Evolutionary conservation across 30 jellyfish, hydroid and myxozoan genomes (phyloP), one percentile per base, ranked within the genome.

Genomic region (Aurelia aurita complex sp. Pacific): DNA sequence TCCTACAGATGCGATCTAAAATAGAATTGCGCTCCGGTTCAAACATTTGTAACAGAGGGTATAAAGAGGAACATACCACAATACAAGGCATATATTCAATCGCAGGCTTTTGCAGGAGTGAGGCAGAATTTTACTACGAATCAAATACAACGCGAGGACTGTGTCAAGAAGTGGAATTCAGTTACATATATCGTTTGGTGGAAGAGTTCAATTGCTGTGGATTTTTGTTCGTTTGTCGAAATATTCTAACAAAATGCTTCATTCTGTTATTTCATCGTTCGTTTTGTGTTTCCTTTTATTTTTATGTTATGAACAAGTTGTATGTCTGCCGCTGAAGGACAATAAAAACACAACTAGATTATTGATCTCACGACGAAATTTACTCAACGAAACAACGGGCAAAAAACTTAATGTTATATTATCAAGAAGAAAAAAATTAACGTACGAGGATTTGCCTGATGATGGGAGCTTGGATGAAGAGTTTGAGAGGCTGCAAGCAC

Each of bases 391-490:
- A 55, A 57, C 19, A 42, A 35, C 60, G 64, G 29, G 51, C 74
- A 53, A 64, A 46, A 66, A 80, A 34, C 7, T 59, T 19, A 23
- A 23, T 23, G 59, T 46, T 29, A 46, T 16, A 51, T 36, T 68
- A 38, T 2, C 67, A 72, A 42, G 23, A 40, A 54, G 55, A 68
- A 46, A 35, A 36, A 32, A 64, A 23, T 52, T 84, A 55, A 73
- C 93, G 3, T 72, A 72, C 73, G 93, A 62, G 6, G 93, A 84
- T 43, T 33, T 84, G 32, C 93, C 93, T 19, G 93, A 84, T 18
- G 93, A 84, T 64, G 93, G 93, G 42, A 66, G 85, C 43, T 10
- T 77, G 54, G 93, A 84, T 35, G 87, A 73, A 16, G 87, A 74
- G 61, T 84, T 60, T 17, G 72, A 17, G 29, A 73, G 57, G 70